phyloP scores from a whole-genome alignment of 2,113 vertebrate genomes.

The Tautogolabrus adspersus region DNA sequence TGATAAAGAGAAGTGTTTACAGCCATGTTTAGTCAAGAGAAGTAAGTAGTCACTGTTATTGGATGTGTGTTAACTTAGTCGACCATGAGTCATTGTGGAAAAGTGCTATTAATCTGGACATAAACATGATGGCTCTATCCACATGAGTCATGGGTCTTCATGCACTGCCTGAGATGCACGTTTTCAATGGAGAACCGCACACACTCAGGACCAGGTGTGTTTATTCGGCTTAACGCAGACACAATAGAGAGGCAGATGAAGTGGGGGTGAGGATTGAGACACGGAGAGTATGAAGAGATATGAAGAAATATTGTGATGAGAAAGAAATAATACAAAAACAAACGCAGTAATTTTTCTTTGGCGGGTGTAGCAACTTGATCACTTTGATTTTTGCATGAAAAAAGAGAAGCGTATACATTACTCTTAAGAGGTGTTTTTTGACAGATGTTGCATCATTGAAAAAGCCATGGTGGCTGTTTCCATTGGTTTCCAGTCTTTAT shows the following conservation, averaged over 20 bases:
- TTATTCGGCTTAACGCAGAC: not conserved
- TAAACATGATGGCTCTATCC: slow-evolving; percentile 17
- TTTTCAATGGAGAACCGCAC: not conserved
- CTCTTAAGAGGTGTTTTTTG: no score
- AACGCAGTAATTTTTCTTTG: no score
- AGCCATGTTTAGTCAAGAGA: slow-evolving; percentile 27
- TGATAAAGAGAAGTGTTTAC: not conserved
- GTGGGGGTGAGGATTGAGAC: no score
- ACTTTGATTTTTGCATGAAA: no score
- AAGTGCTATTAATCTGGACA: slow-evolving; percentile 4
- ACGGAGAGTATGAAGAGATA: no score
- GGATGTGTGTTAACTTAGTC: not conserved
- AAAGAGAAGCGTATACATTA: no score
- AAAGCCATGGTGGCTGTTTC: no score
- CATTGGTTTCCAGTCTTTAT: no score
- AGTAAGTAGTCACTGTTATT: not conserved
- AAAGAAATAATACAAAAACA: no score
- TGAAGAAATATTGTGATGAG: no score
- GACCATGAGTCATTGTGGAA: not conserved
- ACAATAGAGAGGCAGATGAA: not conserved
- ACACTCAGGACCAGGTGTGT: not conserved
- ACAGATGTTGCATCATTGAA: no score
- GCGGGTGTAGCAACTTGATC: no score
- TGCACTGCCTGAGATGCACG: slow-evolving; percentile 1
- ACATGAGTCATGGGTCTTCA: not conserved